Evolutionary conservation across 2,797 vertebrate species (phyloP).

Genomic region (Galagoides demidoff): DNA sequence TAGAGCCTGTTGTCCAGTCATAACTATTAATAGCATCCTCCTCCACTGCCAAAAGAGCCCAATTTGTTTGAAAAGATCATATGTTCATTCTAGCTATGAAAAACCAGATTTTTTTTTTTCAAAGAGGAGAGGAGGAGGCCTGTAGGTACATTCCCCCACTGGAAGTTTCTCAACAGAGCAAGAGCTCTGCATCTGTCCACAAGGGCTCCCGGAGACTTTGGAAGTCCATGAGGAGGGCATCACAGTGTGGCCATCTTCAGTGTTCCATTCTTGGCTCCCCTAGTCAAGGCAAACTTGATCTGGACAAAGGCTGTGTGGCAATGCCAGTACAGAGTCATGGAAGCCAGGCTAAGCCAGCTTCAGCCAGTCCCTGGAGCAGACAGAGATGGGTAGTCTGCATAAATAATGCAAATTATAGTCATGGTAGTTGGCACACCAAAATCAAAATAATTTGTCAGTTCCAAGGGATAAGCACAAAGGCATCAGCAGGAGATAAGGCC

Average conservation of each 20-base stretch:
- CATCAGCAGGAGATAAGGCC: background rate
- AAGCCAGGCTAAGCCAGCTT: background rate
- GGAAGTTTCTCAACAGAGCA: background rate
- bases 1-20: background rate
- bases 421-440: background rate
- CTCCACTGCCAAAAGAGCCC: background rate
- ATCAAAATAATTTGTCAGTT: background rate
- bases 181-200: accelerated
- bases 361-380: background rate
- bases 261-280: background rate
- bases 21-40: background rate
- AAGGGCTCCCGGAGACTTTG: background rate
- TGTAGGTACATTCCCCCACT: background rate
- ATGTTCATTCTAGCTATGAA: background rate
- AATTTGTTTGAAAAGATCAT: constrained; percentile 2
- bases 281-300: background rate
- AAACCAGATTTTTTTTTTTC: background rate
- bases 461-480: background rate
- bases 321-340: background rate
- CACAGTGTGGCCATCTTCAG: background rate
- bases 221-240: background rate
- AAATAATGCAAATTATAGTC: background rate
- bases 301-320: background rate
- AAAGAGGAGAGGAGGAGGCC: background rate
- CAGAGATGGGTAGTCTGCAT: background rate